Evolutionary conservation across 2,113 vertebrate genomes (phyloP).

Genomic region (Sterrhoptilus dennistouni): DNA sequence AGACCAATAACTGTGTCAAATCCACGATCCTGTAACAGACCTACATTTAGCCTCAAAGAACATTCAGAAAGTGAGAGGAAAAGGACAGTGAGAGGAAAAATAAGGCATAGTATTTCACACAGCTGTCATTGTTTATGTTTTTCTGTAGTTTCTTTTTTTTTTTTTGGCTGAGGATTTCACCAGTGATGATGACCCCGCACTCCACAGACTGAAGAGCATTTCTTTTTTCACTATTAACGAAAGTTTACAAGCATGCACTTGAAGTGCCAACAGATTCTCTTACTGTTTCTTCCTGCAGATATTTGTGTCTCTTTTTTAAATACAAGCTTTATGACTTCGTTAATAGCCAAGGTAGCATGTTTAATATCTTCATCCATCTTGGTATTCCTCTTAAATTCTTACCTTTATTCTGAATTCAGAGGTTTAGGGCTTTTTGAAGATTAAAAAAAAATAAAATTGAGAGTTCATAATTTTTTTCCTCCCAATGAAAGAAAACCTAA

Average conservation of each 20-base stretch:
- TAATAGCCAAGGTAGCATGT: neutral
- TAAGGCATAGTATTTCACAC: neutral
- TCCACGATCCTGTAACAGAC: neutral
- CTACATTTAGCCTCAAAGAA: neutral
- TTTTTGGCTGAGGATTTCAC: neutral
- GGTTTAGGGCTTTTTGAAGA: accelerated
- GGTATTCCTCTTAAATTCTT: neutral
- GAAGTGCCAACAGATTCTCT: neutral
- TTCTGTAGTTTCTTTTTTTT: neutral
- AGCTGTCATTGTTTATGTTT: neutral
- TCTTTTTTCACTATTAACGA: neutral
- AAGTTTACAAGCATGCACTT: neutral
- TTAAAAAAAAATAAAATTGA: neutral
- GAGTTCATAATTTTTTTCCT: neutral
- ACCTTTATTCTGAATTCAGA: neutral
- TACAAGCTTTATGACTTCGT: neutral
- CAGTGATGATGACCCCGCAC: neutral
- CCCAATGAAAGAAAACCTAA: neutral
- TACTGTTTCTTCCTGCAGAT: neutral
- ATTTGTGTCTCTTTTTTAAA: neutral
- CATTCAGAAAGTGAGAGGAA: neutral
- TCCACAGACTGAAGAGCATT: neutral
- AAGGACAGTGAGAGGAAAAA: neutral
- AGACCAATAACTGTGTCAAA: neutral
- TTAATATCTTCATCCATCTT: neutral